Base-by-base conservation (phyloP, 1,140 invertebrate species). In the Anastrepha ludens region DNA sequence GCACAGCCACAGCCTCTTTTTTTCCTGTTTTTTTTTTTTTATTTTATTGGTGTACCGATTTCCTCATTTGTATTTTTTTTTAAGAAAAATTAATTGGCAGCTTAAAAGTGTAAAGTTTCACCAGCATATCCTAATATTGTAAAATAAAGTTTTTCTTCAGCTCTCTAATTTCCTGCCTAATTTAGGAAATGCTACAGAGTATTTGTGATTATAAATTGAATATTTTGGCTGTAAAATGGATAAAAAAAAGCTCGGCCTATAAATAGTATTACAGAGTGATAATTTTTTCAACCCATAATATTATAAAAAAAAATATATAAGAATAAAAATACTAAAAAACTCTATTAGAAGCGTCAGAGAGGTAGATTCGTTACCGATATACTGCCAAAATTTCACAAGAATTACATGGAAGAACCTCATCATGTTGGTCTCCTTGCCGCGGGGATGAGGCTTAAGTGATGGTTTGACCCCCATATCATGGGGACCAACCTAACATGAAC, bases 81-180 rank as follows among this genome's bases (percentile, higher is more conserved):
- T 55, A 55, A 17, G 74, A 29, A 81, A 81, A 41, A 55, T 47
- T 81, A 55, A 81, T 55, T n/a, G 74, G 50, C 74, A 15, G n/a
- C 9, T 50, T n/a, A 81, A 55, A 55, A 20, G 74, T 41, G 67
- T 74, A 55, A 81, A 41, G 20, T 81, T 81, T 50, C 74, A 50
- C 47, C 13, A 55, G 6, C 47, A 55, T 55, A 55, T 5, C 8
- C 74, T 9, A 47, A 55, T 81, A n/a, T n/a, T n/a, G n/a, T n/a
- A 55, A 50, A 81, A 8, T 7, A 44, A 70, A 47, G 2, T 67
- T 67, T 74, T 74, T 29, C 41, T 0, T 47, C 1, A 81, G 3
- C 29, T 50, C 29, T 55, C 74, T 81, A 81, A 81, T 81, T 81
- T 81, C 47, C 47, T 81, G 74, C 47, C 47, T 20, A 55, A 55